Evolutionary conservation across 2,888 invertebrate species (phyloP).

Genomic region (Dryobotodes eremita): DNA sequence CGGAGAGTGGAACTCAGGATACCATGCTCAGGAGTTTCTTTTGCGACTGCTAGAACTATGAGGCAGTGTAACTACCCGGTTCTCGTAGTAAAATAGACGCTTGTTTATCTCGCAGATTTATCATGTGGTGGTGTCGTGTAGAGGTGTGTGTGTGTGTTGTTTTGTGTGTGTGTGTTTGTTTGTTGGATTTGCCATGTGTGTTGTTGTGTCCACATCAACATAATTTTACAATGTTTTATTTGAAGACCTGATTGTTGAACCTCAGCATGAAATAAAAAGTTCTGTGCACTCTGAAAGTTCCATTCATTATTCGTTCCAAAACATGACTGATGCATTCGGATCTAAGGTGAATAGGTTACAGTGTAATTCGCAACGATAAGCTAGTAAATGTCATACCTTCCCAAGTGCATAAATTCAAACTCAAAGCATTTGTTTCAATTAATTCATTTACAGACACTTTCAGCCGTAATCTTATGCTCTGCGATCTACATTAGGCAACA

Average conservation of each 20-base stretch:
- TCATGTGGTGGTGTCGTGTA: no score
- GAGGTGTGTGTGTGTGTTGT: no score
- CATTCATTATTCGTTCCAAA: neutral
- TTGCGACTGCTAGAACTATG: neutral
- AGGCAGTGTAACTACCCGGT: neutral
- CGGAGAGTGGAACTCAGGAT: neutral
- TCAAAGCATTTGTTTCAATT: neutral
- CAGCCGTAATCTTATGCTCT: neutral
- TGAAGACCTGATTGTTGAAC: neutral
- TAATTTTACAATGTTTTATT: neutral
- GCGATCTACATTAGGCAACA: neutral
- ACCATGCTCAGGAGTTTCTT: neutral
- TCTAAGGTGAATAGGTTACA: neutral
- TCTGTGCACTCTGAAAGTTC: neutral
- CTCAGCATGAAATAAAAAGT: no score
- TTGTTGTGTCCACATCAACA: neutral
- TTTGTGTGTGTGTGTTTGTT: no score
- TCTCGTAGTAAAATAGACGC: neutral
- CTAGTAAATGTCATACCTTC: neutral
- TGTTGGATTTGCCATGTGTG: no score
- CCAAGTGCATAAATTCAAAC: neutral
- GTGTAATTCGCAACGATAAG: neutral
- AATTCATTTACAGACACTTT: neutral
- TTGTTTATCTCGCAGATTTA: neutral
- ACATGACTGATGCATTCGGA: no score